Evolutionary conservation across 2,113 vertebrate species (phyloP), one percentile per base, ranked within the genome.

Genomic region (Oophaga pumilio): DNA sequence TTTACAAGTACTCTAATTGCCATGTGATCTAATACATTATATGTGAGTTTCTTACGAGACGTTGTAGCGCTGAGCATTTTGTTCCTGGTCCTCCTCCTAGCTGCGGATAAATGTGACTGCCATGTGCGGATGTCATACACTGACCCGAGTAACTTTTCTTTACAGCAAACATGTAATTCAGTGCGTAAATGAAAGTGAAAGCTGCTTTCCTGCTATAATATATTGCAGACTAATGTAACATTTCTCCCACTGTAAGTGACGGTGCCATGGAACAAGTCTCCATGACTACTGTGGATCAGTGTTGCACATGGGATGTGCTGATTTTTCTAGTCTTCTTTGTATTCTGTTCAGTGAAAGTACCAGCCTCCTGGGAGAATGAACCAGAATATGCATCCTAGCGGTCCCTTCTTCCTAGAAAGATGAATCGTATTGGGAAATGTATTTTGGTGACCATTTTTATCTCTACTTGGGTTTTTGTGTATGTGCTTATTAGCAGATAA

Each of bases 161-260:
- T 60, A 80, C 12, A 28, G 11, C 15, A 13, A 68, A 17, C 69
- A 9, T 82, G 49, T n/a, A 50, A 50, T 68, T 82, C 18, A 49
- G 8, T 52, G 22, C 62, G 53, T 43, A 68, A 85, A 43, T 79
- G 85, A 86, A 86, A 86, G 76, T 80, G 85, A 86, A 86, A 86
- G 85, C 76, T 79, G 33, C 13, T 4, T 10, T 53, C 24, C 28
- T 78, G n/a, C 59, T 62, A 50, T 24, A 53, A 68, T n/a, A 57
- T 79, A 17, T 79, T 68, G 73, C 73, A 73, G 82, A 57, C 33
- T 73, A 33, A n/a, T 84, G 50, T 26, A 84, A 71, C 50, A 22
- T 69, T 64, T 64, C n/a, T 52, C 15, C 49, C 49, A 33, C 68
- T 57, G 82, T 17, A 73, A 28, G 26, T 43, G 24, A 26, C 64